phyloP scores from a whole-genome alignment of 1,140 invertebrate species.

The Penaeus japonicus region DNA sequence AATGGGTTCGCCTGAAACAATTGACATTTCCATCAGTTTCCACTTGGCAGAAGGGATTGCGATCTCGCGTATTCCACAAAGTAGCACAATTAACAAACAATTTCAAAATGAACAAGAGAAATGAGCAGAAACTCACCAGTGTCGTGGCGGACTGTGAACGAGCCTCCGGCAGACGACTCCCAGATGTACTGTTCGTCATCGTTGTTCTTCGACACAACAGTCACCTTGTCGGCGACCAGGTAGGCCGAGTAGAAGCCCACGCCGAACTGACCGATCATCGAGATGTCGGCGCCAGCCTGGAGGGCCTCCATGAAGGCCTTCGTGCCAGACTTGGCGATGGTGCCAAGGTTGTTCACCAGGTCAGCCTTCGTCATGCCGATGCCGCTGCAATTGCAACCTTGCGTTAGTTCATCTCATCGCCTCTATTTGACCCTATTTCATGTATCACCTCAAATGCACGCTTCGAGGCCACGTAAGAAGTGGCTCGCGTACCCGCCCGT shows the following conservation, averaged over 20 bases:
- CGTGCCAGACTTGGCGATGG: slow-evolving; percentile 95
- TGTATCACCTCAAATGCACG: no score
- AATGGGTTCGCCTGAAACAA: slow-evolving; percentile 66
- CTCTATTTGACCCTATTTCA: no score
- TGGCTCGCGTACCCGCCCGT: no score
- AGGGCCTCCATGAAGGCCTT: slow-evolving; percentile 97
- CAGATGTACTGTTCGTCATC: slow-evolving; percentile 93
- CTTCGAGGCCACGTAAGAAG: no score
- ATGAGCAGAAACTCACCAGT: slow-evolving; percentile 65
- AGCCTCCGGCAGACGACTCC: slow-evolving; percentile 93
- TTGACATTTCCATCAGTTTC: no score
- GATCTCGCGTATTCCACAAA: no score
- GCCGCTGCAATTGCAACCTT: slow-evolving; percentile 65
- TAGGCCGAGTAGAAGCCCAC: slow-evolving; percentile 99
- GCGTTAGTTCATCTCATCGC: no score
- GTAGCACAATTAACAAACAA: no score
- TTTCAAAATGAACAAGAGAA: no score
- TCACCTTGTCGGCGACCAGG: slow-evolving; percentile 91
- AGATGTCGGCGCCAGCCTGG: slow-evolving; percentile 91
- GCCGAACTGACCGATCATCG: slow-evolving; percentile 98
- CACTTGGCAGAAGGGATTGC: no score
- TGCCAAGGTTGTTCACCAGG: slow-evolving; percentile 93
- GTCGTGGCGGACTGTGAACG: slow-evolving; percentile 83
- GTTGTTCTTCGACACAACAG: slow-evolving; percentile 93
- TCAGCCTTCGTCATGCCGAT: slow-evolving; percentile 97